Evolutionary conservation across 2,888 invertebrate species (phyloP).

Genomic region (Hirtodrosophila alboralis): DNA sequence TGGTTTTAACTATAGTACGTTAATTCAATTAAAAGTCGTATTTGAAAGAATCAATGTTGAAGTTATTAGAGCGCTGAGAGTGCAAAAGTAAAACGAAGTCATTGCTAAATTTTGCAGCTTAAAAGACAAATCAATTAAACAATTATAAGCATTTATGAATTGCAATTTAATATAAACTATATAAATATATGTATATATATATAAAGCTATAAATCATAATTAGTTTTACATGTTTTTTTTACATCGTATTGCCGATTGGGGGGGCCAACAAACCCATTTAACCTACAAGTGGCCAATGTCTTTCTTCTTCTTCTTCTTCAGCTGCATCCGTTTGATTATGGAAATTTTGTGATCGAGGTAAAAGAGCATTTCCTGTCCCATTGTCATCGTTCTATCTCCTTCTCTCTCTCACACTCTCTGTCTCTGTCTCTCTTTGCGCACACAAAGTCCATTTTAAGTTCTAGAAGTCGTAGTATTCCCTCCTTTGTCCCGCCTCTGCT

Average conservation of each 20-base stretch:
- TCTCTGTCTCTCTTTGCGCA: constrained; percentile 18
- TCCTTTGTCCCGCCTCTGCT: constrained; percentile 9
- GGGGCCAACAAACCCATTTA: constrained; percentile 81
- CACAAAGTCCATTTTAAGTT: constrained; percentile 55
- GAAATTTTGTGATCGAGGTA: constrained; percentile 80
- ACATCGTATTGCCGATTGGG: no score
- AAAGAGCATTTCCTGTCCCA: constrained; percentile 79
- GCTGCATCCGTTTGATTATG: constrained; percentile 76
- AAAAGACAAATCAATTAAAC: constrained; percentile 61
- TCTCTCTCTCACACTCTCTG: constrained; percentile 6
- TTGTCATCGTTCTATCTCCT: constrained; percentile 30
- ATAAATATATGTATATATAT: background rate
- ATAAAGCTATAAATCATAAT: background rate
- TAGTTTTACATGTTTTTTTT: no score
- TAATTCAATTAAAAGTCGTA: constrained; percentile 59
- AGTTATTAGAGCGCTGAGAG: constrained; percentile 78
- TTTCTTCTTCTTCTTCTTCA: no score
- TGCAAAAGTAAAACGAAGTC: constrained; percentile 68
- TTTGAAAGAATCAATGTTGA: constrained; percentile 73
- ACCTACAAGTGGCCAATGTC: constrained; percentile 77
- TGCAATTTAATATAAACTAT: background rate
- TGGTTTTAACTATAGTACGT: constrained; percentile 14
- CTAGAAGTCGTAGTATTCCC: constrained; percentile 15
- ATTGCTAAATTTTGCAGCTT: constrained; percentile 60
- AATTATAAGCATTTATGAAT: constrained; percentile 30